Conservation (phyloP, 1,140 invertebrate genomes). For the Streblospio benedicti region DNA sequence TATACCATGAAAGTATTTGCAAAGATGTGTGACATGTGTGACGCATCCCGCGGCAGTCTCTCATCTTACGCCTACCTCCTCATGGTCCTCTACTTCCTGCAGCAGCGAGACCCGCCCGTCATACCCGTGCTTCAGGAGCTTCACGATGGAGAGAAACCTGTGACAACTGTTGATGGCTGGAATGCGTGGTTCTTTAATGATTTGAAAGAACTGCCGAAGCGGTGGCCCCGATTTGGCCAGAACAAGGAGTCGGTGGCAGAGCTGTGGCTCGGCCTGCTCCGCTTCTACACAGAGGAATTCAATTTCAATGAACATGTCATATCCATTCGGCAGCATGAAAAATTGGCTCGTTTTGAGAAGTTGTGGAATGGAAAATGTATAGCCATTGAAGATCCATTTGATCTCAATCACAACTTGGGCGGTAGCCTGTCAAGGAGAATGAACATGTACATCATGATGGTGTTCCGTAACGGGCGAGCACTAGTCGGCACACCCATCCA, state of each 20-base stretch:
- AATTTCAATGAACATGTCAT: constrained; percentile 53
- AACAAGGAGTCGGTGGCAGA: constrained; percentile 50
- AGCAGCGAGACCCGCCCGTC: constrained; percentile 51
- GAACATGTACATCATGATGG: constrained; percentile 52
- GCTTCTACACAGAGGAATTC: constrained; percentile 55
- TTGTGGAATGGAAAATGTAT: constrained; percentile 53
- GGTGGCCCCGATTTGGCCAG: constrained; percentile 48
- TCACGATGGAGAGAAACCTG: constrained; percentile 25
- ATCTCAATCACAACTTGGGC: constrained; percentile 55
- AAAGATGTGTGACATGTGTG: constrained; percentile 56
- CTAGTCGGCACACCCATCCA: constrained; percentile 42
- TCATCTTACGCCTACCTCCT: constrained; percentile 61
- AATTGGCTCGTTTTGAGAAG: constrained; percentile 53
- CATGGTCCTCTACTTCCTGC: constrained; percentile 56
- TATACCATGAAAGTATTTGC: constrained; percentile 56
- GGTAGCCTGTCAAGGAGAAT: constrained; percentile 54
- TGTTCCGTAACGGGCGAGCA: constrained; percentile 49
- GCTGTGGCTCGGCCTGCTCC: constrained; percentile 53
- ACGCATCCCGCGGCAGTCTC: constrained; percentile 57
- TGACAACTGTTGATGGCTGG: constrained; percentile 47
- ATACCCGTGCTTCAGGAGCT: constrained; percentile 58
- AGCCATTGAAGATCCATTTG: constrained; percentile 60
- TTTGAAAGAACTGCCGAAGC: constrained; percentile 38
- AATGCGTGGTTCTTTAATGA: constrained; percentile 51
- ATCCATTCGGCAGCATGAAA: constrained; percentile 49